phyloP scores from a whole-genome alignment of 2,113 vertebrate genomes.

The Castor canadensis region DNA sequence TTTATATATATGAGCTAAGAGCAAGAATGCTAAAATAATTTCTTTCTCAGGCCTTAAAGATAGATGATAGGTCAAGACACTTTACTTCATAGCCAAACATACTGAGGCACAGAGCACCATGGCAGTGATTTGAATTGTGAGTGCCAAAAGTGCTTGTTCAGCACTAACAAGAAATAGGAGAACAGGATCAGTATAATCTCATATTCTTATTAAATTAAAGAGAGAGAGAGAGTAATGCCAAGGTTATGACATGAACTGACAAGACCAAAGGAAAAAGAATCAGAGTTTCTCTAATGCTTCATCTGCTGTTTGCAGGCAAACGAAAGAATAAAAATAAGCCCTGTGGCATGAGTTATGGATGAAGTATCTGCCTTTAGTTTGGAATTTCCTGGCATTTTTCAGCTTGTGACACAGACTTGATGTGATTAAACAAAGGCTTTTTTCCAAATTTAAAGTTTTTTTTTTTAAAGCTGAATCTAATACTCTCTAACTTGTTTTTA shows the following conservation, averaged over 20 bases:
- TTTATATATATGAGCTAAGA: slow-evolving; percentile 68
- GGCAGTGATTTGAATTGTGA: slow-evolving; percentile 71
- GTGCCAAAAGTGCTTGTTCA: slow-evolving; percentile 79
- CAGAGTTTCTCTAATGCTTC: slow-evolving; percentile 53
- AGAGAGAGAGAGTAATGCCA: slow-evolving; percentile 61
- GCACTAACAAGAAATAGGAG: slow-evolving; percentile 75
- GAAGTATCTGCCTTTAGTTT: slow-evolving; percentile 57
- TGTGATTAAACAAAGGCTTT: slow-evolving; percentile 74
- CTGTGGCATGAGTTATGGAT: slow-evolving; percentile 46
- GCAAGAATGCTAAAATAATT: slow-evolving; percentile 74
- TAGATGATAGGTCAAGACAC: slow-evolving; percentile 68
- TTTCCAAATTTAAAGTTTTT: slow-evolving; percentile 39
- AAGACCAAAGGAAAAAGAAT: slow-evolving; percentile 71
- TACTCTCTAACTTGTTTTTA: slow-evolving; percentile 51
- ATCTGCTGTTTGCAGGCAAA: slow-evolving; percentile 55
- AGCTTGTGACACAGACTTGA: slow-evolving; percentile 67
- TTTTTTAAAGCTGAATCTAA: slow-evolving; percentile 51
- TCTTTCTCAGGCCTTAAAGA: slow-evolving; percentile 69
- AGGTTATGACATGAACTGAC: slow-evolving; percentile 74
- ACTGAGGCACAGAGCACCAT: slow-evolving; percentile 50
- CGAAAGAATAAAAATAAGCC: slow-evolving; percentile 65
- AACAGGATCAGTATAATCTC: slow-evolving; percentile 70
- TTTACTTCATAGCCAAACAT: slow-evolving; percentile 75
- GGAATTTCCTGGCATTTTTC: slow-evolving; percentile 77
- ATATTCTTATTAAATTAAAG: slow-evolving; percentile 77